These are phyloP conservation scores for Cosmia trapezina DNA, from an alignment of 2,888 invertebrate genomes.

Conservation along the genomic window DNA sequence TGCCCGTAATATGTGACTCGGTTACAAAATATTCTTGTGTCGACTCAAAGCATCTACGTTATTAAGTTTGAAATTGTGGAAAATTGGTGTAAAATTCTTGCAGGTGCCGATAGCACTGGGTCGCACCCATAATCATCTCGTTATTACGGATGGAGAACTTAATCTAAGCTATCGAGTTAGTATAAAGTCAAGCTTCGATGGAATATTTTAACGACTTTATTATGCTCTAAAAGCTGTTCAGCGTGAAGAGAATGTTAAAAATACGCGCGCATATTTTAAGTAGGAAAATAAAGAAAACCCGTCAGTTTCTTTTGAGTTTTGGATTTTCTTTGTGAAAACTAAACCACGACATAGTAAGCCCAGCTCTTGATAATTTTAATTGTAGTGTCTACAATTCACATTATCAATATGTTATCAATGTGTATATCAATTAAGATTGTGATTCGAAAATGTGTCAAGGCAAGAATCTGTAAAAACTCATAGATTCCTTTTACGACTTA, in stretches of 20 bases:
- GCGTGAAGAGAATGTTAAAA: slow-evolving; percentile 39
- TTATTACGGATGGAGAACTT: slow-evolving; percentile 42
- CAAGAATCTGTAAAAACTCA: neutral
- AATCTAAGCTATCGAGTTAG: slow-evolving; percentile 42
- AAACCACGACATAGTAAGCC: neutral
- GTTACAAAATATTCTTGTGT: slow-evolving; percentile 57
- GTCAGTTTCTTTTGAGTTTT: neutral
- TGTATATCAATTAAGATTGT: neutral
- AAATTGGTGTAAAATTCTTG: slow-evolving; percentile 43
- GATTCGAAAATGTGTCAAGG: neutral
- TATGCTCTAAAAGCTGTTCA: slow-evolving; percentile 29
- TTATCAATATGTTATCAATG: too few relatives aligned
- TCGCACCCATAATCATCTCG: slow-evolving; percentile 42
- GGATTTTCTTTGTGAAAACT: neutral
- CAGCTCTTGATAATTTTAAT: neutral
- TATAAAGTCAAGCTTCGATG: slow-evolving; percentile 30
- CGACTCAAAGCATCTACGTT: slow-evolving; percentile 33
- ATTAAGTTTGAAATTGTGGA: slow-evolving; percentile 47
- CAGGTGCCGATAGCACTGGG: slow-evolving; percentile 7
- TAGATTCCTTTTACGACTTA: neutral
- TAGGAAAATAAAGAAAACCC: neutral
- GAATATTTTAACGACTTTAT: slow-evolving; percentile 47
- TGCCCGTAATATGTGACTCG: slow-evolving; percentile 63
- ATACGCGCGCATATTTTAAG: slow-evolving; percentile 1
- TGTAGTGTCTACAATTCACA: too few relatives aligned